Conservation (phyloP, 2,113 vertebrate species). For the Tragelaphus imberbis region DNA sequence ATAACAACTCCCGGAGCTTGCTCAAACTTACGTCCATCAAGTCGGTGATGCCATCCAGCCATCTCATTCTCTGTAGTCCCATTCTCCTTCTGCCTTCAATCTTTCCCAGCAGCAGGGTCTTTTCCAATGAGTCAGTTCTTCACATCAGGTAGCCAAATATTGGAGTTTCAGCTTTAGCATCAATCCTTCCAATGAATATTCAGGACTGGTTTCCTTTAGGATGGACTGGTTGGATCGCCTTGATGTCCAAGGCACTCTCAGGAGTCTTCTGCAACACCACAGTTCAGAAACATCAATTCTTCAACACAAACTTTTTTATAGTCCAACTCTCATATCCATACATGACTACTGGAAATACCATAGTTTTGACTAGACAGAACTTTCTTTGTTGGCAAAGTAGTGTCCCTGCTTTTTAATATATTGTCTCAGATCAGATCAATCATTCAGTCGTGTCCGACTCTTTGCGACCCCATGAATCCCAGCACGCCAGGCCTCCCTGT, state of each 20-base stretch:
- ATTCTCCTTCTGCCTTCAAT: background rate
- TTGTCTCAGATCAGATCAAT: background rate
- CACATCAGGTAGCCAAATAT: background rate
- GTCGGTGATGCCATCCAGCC: background rate
- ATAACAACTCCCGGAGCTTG: accelerated
- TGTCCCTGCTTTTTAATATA: background rate
- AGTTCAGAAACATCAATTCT: background rate
- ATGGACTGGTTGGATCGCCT: background rate
- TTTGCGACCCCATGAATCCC: too few relatives aligned
- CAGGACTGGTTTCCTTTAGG: background rate
- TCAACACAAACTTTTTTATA: background rate
- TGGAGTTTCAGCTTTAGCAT: background rate
- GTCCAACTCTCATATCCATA: background rate
- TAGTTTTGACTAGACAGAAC: background rate
- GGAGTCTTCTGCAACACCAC: background rate
- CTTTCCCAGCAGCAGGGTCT: background rate
- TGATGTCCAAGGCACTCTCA: background rate
- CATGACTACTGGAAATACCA: background rate
- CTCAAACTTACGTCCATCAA: background rate
- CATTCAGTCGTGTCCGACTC: too few relatives aligned
- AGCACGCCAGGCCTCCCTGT: too few relatives aligned
- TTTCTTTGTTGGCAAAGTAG: background rate
- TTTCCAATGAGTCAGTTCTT: background rate
- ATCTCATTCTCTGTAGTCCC: accelerated
- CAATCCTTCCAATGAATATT: background rate